phyloP scores from a whole-genome alignment of 1,140 invertebrate species.

The Brachionus rubens region DNA sequence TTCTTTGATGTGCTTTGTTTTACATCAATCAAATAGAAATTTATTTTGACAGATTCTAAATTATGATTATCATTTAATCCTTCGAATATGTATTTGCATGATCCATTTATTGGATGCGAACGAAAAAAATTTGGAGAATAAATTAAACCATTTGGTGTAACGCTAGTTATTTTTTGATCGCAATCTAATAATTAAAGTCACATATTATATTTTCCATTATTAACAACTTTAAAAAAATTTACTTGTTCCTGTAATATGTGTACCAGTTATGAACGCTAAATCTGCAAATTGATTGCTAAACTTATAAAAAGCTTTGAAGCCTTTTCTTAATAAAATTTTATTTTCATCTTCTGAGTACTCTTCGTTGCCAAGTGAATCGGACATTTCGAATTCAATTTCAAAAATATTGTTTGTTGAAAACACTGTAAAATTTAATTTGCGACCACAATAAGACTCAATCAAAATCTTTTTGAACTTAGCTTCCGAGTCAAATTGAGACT shows the following conservation, averaged over 20 bases:
- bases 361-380: constrained; percentile 40
- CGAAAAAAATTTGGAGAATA: constrained; percentile 45
- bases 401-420: constrained; percentile 24
- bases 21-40: constrained; percentile 28
- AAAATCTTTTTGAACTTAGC: neutral
- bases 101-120: constrained; percentile 1
- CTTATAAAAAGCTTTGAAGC: constrained; percentile 44
- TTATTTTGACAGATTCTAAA: constrained; percentile 19
- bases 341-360: constrained; percentile 22
- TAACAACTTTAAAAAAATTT: neutral
- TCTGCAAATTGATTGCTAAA: constrained; percentile 43
- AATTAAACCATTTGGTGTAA: neutral
- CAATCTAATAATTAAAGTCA: constrained; percentile 1
- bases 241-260: constrained; percentile 35
- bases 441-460: constrained; percentile 37
- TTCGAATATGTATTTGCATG: constrained; percentile 35
- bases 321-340: constrained; percentile 34
- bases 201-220: neutral
- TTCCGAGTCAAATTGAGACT: neutral
- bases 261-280: constrained; percentile 30
- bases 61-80: constrained; percentile 21
- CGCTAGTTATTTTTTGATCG: constrained; percentile 34
- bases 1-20: constrained; percentile 26
- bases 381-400: constrained; percentile 32
- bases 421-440: constrained; percentile 38